Evolutionary conservation across 1,140 invertebrate genomes (phyloP), one percentile per base, ranked within the genome.

Genomic region (Pachyrhynchus sulphureomaculatus): DNA sequence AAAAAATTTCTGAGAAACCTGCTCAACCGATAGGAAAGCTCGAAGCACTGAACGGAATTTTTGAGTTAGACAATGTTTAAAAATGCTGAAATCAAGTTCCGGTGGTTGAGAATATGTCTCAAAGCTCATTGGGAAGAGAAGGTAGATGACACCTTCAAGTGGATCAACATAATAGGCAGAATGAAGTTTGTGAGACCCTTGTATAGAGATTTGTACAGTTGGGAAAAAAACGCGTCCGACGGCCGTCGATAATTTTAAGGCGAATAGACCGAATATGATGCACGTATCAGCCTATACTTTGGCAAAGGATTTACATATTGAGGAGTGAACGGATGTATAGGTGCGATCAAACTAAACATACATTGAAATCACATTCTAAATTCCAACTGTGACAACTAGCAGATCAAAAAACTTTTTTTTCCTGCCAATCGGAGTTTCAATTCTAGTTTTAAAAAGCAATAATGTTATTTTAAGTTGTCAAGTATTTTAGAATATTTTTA

Each of bases 151-250:
- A 86, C 87, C 6, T 79, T 96, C 17, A 70, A 85, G 1, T 95
- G 95, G 81, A 84, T 93, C 2, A 92, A 87, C 58, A 80, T 84
- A 18, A 85, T 92, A 72, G 93, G 94, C 47, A 83, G 95, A 59
- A 92, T 96, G 89, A 96, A 96, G 73, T 96, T 87, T 80, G 86
- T 92, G 0, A 80, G 91, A 42, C 92, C 93, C 12, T 81, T 96
- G 41, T 96, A 93, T 75, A 86, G 91, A 64, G 91, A 92, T 70
- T 76, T 95, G n/a, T 91, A 88, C 67, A 81, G 77, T 1, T 95
- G 92, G 92, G 82, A 87, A 56, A 84, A n/a, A 84, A 53, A 82
- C 84, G 0, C 81, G 90, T 49, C 73, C 82, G 10, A 69, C 68
- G 53, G 87, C 92, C 0, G 83, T 95, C 24, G 80, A 87, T 18